Evolutionary conservation across 2,113 vertebrate species (phyloP), one percentile per base, ranked within the genome.

Genomic region (Coturnix japonica): DNA sequence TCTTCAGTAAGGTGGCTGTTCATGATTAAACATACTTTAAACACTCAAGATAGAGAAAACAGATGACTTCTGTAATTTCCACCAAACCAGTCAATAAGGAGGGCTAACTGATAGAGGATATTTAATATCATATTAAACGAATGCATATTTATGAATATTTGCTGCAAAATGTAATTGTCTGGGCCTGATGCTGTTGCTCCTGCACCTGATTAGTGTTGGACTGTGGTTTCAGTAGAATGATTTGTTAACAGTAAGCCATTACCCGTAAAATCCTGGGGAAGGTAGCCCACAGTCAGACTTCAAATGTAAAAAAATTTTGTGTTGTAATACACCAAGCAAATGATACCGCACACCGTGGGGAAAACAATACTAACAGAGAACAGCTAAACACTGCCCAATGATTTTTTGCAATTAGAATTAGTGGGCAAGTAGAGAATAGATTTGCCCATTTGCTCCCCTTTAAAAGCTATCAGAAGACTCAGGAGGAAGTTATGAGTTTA

Each of bases 71-170:
- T 71, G n/a, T 64, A 87, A 82, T 82, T 82, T 69, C 15, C 49
- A 66, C 18, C 80, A 67, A 87, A 91, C 41, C 37, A 82, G 70
- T 73, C 44, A 91, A 87, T 79, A 87, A 72, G n/a, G 14, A 81
- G 16, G 12, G n/a, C 39, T 84, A 95, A 87, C 22, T 87, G 54
- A 44, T 4, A 3, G 31, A 87, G 39, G 39, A 47, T 49, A 76
- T 91, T 79, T 91, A 89, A 89, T 70, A 33, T 67, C 46, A 66
- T 80, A 82, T 76, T 79, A 59, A 89, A 37, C 69, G 4, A 89
- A 33, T 46, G 12, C 46, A 14, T 69, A 79, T 66, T 89, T 80
- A 76, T 33, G 17, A 88, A 77, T 76, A 79, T 33, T 65, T 92
- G 47, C 39, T 60, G 54, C 1, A 5, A 75, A 57, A 57, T n/a